Evolutionary conservation across 2,888 invertebrate species (phyloP), one percentile per base, ranked within the genome.

Genomic region (Amaurobius ferox): DNA sequence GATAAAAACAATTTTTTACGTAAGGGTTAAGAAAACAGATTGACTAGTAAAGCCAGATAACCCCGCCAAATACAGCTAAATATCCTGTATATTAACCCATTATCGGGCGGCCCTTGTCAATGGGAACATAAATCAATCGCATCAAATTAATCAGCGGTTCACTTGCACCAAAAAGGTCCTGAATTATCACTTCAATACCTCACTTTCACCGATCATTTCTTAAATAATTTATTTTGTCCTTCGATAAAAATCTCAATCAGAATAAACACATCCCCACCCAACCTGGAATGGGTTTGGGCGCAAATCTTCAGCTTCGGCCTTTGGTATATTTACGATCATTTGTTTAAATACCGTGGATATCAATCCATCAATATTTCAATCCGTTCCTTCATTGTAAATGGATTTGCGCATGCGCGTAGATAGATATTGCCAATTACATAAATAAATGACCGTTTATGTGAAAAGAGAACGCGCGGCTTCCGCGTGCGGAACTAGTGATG

Each of bases 171-270:
- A 44, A 66, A 35, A 32, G 39, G 32, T 29, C 16, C 39, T 23
- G 39, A 39, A 23, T 23, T 48, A 29, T 35, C 13, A 9, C 16
- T 40, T 19, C 70, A 64, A 64, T 76, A 68, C 62, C 35, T 76
- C 64, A 64, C 48, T 64, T 74, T 44, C 48, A 26, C 48, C 44
- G 61, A 76, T 61, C 83, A 67, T 77, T 85, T 55, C 77, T 72
- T 72, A 66, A 77, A 85, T 85, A 35, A 85, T 67, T 55, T 85
- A 77, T 77, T 85, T 55, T 85, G 66, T 26, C 23, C 6, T 29
- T 29, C 32, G 83, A 85, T 85, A 67, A 85, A 39, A 72, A 85
- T 85, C 83, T 72, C 66, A 85, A 85, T 78, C 55, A 35, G 48
- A 62, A 71, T 44, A 76, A 76, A 66, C 35, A 55, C 48, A 67